A percentile compares a stretch with the other conserved stretches of the same genome.
These are phyloP conservation scores for Sitta carolinensis DNA, from an alignment of 2,797 vertebrate species.

Conservation along the genomic window DNA sequence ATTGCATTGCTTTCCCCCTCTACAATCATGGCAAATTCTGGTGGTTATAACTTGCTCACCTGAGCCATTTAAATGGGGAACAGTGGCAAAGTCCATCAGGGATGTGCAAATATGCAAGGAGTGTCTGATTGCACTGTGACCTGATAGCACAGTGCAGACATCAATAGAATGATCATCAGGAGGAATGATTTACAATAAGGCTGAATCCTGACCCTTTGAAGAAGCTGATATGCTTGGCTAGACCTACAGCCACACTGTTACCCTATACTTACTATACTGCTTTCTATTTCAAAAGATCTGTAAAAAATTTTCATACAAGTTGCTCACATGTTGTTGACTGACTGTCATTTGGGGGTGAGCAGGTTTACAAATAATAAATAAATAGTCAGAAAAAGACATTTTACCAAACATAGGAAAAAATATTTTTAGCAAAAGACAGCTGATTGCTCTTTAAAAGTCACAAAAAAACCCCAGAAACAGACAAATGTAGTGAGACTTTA, in stretches of 20 bases:
- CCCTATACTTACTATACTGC: not conserved
- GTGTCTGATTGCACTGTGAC: not conserved
- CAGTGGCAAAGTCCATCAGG: not conserved
- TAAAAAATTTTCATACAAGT: not conserved
- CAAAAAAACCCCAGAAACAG: accelerated
- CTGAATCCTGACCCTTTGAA: not conserved
- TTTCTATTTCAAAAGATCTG: not conserved
- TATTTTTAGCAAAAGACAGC: not conserved
- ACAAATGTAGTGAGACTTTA: not conserved
- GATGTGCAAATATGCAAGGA: not conserved
- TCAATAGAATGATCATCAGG: not conserved
- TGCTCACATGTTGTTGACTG: not conserved
- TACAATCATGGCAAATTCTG: not conserved
- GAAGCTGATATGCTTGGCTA: not conserved
- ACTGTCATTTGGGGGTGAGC: not conserved
- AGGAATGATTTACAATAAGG: not conserved
- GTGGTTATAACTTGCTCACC: not conserved
- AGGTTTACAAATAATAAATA: not conserved
- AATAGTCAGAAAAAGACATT: not conserved
- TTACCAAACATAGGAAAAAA: not conserved
- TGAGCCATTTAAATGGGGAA: not conserved
- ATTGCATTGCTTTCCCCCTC: not conserved
- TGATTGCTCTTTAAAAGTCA: not conserved
- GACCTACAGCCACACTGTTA: not conserved
- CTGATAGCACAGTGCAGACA: not conserved